phyloP scores from a whole-genome alignment of 2,113 vertebrate species.

The Oxyruncus cristatus region DNA sequence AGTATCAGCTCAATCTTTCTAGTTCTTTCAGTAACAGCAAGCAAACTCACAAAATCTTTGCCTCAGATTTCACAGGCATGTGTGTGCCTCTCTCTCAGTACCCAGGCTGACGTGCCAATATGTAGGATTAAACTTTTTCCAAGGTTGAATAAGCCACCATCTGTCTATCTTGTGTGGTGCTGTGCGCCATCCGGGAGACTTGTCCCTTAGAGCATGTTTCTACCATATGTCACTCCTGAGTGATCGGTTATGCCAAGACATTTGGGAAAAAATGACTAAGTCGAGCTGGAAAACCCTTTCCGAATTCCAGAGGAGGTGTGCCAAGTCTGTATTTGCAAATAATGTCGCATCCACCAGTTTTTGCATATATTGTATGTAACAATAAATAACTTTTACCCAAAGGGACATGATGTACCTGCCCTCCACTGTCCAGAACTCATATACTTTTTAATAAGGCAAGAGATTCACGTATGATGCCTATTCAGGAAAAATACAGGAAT shows the following conservation, averaged over 20 bases:
- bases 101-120: slow-evolving; percentile 48
- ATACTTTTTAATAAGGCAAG: background rate
- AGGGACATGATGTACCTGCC: background rate
- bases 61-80: slow-evolving; percentile 48
- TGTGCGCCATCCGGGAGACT: slow-evolving; percentile 76
- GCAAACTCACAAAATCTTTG: slow-evolving; percentile 32
- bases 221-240: slow-evolving; percentile 81
- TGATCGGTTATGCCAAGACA: slow-evolving; percentile 68
- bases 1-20: background rate
- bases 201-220: slow-evolving; percentile 79
- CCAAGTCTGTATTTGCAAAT: slow-evolving; percentile 53
- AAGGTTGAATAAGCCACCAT: slow-evolving; percentile 85
- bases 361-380: background rate
- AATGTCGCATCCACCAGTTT: background rate
- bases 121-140: slow-evolving; percentile 73
- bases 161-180: slow-evolving; percentile 79
- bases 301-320: slow-evolving; percentile 59
- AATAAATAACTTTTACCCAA: background rate
- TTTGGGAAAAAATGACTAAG: slow-evolving; percentile 58
- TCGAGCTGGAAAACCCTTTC: slow-evolving; percentile 63
- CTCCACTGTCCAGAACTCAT: background rate
- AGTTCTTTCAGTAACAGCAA: background rate
- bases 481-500: background rate
- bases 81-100: slow-evolving; percentile 23
- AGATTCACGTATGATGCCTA: background rate